Percentiles rank a stretch among this genome's conserved stretches.
phyloP scores from a whole-genome alignment of 1,140 invertebrate species.

The Kradibia gibbosae region DNA sequence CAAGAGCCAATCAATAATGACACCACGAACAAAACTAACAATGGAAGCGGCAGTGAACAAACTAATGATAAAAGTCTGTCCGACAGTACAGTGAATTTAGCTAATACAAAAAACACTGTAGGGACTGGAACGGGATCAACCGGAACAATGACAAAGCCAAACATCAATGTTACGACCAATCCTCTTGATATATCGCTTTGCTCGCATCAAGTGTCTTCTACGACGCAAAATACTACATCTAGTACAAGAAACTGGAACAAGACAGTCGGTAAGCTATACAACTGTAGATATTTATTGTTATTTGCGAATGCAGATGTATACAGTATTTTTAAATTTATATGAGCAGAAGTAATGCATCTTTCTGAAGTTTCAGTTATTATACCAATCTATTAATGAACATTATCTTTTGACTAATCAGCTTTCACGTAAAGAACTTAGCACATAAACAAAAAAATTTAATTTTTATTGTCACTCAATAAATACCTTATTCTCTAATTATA shows the following conservation, averaged over 20 bases:
- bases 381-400: too few relatives aligned
- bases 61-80: background rate
- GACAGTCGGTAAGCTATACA: slow-evolving; percentile 28
- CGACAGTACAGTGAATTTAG: too few relatives aligned
- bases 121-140: slow-evolving; percentile 10
- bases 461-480: too few relatives aligned
- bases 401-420: too few relatives aligned
- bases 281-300: background rate
- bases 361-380: too few relatives aligned
- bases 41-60: slow-evolving; percentile 44
- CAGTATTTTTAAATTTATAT: too few relatives aligned
- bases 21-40: slow-evolving; percentile 40
- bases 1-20: slow-evolving; percentile 49
- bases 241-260: background rate
- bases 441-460: too few relatives aligned
- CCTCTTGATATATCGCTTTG: slow-evolving; percentile 73
- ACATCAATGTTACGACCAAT: slow-evolving; percentile 78
- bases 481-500: too few relatives aligned
- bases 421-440: too few relatives aligned
- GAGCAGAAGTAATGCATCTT: too few relatives aligned
- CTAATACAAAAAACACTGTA: background rate
- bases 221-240: background rate
- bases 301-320: too few relatives aligned
- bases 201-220: background rate
- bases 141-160: slow-evolving; percentile 67